These are phyloP conservation scores for Fulmarus glacialis DNA, from an alignment of 2,113 vertebrate species.

Conservation along the genomic window DNA sequence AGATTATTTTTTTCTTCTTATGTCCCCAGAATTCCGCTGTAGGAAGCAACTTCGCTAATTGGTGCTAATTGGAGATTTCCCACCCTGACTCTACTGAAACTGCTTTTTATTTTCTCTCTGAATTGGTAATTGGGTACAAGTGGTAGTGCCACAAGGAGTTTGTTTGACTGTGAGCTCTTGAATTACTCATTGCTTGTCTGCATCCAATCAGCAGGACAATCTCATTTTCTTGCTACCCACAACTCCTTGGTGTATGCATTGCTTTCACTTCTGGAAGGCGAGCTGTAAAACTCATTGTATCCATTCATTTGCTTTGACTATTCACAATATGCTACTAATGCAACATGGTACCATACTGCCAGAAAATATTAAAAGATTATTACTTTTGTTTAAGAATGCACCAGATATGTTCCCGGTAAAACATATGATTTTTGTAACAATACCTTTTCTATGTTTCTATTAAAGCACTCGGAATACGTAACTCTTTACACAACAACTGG, in stretches of 20 bases:
- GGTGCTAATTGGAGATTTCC: conserved; percentile 97
- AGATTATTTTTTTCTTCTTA: conserved; percentile 72
- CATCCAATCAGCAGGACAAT: conserved; percentile 76
- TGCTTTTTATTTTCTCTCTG: conserved; percentile 89
- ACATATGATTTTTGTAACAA: conserved; percentile 26
- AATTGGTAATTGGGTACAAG: conserved; percentile 93
- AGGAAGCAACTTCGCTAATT: conserved; percentile 89
- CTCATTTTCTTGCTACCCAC: conserved; percentile 77
- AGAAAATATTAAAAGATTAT: conserved; percentile 76
- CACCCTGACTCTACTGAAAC: conserved; percentile 88
- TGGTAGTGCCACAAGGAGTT: conserved; percentile 84
- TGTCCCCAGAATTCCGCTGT: conserved; percentile 81
- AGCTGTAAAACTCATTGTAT: conserved; percentile 76
- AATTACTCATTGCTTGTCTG: conserved; percentile 80
- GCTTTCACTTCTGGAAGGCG: conserved; percentile 71
- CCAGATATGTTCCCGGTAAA: conserved; percentile 47
- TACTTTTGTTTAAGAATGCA: conserved; percentile 66
- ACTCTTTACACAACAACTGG: not conserved
- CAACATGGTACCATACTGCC: conserved; percentile 47
- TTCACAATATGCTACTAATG: conserved; percentile 75
- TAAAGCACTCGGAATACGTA: not conserved
- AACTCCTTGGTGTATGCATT: conserved; percentile 72
- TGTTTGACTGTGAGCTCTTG: conserved; percentile 79
- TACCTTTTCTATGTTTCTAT: not conserved
- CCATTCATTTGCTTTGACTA: conserved; percentile 78